phyloP scores from a whole-genome alignment of 2,113 vertebrate species.

The Paedocypris sp. region DNA sequence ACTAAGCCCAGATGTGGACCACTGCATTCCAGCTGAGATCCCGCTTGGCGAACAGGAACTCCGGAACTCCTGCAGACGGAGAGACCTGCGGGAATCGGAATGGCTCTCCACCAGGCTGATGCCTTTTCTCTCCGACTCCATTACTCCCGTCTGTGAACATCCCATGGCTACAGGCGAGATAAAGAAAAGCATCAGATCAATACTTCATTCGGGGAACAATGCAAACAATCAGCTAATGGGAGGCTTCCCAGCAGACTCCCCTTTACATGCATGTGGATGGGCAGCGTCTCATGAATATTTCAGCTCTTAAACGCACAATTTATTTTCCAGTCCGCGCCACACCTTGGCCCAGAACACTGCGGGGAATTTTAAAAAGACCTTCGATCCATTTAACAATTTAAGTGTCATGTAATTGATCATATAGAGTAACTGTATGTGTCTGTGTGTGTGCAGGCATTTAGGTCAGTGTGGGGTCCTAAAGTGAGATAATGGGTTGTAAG shows the following conservation, averaged over 20 bases:
- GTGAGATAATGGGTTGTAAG: too few relatives aligned
- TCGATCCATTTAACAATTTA: too few relatives aligned
- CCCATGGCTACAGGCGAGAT: not conserved
- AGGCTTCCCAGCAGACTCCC: conserved; percentile 7
- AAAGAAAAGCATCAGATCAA: not conserved
- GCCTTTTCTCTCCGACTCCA: not conserved
- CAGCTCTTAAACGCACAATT: conserved; percentile 19
- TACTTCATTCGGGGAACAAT: conserved; percentile 9
- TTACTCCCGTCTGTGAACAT: conserved; percentile 1
- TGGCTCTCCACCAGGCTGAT: not conserved
- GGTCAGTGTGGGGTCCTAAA: too few relatives aligned
- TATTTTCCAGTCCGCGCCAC: not conserved
- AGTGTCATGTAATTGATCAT: too few relatives aligned
- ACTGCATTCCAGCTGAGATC: not conserved
- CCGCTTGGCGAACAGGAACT: not conserved
- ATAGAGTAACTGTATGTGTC: too few relatives aligned
- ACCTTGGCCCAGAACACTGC: not conserved
- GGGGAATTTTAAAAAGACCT: not conserved
- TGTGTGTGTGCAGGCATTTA: too few relatives aligned
- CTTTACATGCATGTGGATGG: conserved; percentile 16
- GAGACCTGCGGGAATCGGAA: not conserved
- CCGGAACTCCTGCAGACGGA: not conserved
- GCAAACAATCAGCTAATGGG: conserved; percentile 21
- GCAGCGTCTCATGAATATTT: conserved; percentile 28
- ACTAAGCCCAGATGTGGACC: not conserved